Base-by-base conservation (phyloP, 2,113 vertebrate species). In the Macroglossus sobrinus region DNA sequence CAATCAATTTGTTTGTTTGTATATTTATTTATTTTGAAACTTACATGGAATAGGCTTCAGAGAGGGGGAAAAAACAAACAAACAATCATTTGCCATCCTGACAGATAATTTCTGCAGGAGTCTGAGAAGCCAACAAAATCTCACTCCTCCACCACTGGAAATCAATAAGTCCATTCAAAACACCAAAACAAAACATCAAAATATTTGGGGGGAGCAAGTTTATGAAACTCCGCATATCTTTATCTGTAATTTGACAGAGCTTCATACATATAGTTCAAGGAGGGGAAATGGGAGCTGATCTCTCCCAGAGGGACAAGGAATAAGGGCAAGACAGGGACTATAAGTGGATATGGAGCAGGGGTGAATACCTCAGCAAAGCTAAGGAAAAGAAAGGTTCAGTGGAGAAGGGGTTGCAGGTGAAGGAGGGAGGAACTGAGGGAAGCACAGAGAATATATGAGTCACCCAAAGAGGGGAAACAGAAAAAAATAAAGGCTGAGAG, bases 31-130 rank as follows among this genome's bases (percentile, higher is more conserved):
- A 45, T 45, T 45, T 11, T 81, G 82, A 96, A 95, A 66, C 75
- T 95, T 96, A 43, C 57, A 35, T 53, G 75, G 24, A 15, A 81
- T 66, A 91, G 93, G 33, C 50, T 86, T 97, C 84, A 84, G 57
- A 21, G 75, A 82, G 4, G 75, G 78, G 4, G 63, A 74, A 85
- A 91, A 81, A 84, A 45, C 50, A 40, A 97, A 80, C 92, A 50
- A 94, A n/a, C n/a, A n/a, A 68, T 96, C 80, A 50, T 40, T 92
- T 90, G 84, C 64, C 57, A 68, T 66, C 61, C 61, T 94, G 63
- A 93, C 89, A 86, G 91, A 92, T 78, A 64, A 43, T 69, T 94
- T 94, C 68, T 95, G 84, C 33, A 71, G 90, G 35, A 92, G 45
- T 97, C 71, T 89, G 79, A 93, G 71, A 43, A 61, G 40, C 87